These are phyloP conservation scores for Lepus townsendii DNA, from an alignment of 2,797 vertebrate species.

Conservation along the genomic window DNA sequence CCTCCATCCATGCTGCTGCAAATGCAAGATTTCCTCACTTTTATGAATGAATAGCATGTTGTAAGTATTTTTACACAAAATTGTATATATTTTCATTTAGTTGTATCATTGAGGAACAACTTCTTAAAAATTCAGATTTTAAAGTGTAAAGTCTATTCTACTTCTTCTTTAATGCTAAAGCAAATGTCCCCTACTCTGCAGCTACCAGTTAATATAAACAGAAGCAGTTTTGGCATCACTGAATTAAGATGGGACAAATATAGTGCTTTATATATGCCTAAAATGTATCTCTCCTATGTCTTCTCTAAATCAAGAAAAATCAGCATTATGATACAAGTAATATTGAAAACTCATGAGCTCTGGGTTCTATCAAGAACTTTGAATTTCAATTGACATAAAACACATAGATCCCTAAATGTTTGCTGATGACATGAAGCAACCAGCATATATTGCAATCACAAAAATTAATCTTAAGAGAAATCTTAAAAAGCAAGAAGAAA, in stretches of 20 bases:
- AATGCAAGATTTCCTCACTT: too few relatives aligned
- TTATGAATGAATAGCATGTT: too few relatives aligned
- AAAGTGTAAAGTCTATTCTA: neutral
- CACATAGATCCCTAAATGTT: neutral
- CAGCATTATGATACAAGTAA: neutral
- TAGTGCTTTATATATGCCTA: neutral
- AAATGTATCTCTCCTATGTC: neutral
- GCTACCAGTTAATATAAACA: neutral
- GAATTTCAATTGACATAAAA: neutral
- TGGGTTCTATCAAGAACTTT: neutral
- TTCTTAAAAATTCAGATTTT: neutral
- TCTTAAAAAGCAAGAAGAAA: neutral
- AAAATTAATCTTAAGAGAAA: neutral
- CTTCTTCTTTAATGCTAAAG: neutral
- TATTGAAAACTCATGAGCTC: neutral
- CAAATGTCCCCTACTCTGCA: neutral
- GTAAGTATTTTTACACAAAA: neutral
- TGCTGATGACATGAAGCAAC: neutral
- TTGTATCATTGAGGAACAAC: accelerated
- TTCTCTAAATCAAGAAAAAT: neutral
- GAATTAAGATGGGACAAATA: neutral
- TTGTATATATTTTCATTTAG: neutral
- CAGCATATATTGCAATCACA: neutral
- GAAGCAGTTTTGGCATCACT: neutral
- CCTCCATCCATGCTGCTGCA: too few relatives aligned